Evolutionary conservation across 2,888 invertebrate genomes (phyloP), one percentile per base, ranked within the genome.

Genomic region (Rhingia campestris): DNA sequence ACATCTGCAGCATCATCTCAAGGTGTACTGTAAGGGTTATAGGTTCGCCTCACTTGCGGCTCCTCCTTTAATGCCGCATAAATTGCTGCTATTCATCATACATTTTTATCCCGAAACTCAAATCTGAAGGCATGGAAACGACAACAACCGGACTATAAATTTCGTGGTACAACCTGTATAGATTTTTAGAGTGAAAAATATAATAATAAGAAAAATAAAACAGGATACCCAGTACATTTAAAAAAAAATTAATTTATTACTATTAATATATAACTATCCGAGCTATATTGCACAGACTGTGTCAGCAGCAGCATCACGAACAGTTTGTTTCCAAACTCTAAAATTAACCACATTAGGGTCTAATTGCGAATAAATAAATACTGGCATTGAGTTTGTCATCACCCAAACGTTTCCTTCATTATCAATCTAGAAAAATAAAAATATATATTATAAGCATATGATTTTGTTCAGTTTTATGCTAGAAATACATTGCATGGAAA

Each of bases 301-400:
- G 39, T 91, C 92, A 74, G 88, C 87, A 47, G 92, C 88, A 2
- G 92, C 93, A 12, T 89, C 89, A 3, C 81, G 47, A 0, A 92
- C 90, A 66, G 89, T 89, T 80, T 92, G 91, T 37, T 91, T 91
- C 93, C 93, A 95, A 54, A 95, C 90, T 64, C 93, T 93, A 89
- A 95, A 96, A 89, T 95, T 95, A 66, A 93, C 92, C 10, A 93
- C 90, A 70, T 93, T 92, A 0, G 93, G 91, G 88, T 95, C 92
- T 9, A 95, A 89, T 1, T 90, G 90, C 0, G 94, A 93, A 88
- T 95, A 95, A 0, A 94, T 92, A 88, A 94, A 95, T 1, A 93
- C 92, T 0, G 95, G 95, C 89, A 96, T 92, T 0, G 93, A 93
- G 89, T 95, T 95, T 0, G 94, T 93, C 88, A 95, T 92, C 10